Conservation (phyloP, 2,888 invertebrate species). For the Heliconius hortense region DNA sequence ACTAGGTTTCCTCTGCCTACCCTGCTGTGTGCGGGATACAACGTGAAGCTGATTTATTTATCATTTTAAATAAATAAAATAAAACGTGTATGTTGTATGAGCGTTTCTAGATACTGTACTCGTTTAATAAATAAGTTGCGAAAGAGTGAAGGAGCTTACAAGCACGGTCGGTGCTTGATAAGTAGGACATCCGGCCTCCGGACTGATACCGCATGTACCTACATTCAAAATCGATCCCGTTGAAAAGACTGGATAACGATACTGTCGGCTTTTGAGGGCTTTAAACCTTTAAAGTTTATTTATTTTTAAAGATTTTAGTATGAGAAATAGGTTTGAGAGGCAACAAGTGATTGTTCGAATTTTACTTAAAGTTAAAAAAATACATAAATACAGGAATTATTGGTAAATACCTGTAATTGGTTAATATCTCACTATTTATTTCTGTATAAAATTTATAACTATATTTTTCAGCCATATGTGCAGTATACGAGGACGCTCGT, state of each 20-base stretch:
- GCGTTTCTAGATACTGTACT: neutral
- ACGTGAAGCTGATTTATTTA: too few relatives aligned
- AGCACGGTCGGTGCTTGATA: slow-evolving; percentile 31
- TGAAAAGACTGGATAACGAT: slow-evolving; percentile 18
- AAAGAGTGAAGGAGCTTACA: slow-evolving; percentile 20
- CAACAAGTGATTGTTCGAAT: too few relatives aligned
- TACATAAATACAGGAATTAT: too few relatives aligned
- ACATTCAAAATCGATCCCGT: slow-evolving; percentile 23
- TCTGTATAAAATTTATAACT: too few relatives aligned
- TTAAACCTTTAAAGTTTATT: neutral
- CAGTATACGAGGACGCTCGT: too few relatives aligned
- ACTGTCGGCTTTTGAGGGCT: neutral
- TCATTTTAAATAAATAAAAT: neutral
- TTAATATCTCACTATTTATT: too few relatives aligned
- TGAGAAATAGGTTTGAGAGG: too few relatives aligned
- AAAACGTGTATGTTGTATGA: neutral
- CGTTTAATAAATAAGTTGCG: slow-evolving; percentile 16
- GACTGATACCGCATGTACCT: slow-evolving; percentile 22
- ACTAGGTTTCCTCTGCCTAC: too few relatives aligned
- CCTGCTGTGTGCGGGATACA: too few relatives aligned
- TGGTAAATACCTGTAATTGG: too few relatives aligned
- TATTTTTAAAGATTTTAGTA: neutral
- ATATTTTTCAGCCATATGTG: too few relatives aligned
- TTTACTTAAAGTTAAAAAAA: too few relatives aligned
- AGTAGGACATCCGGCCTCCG: slow-evolving; percentile 29